A percentile compares a stretch with the other conserved stretches of the same genome.
These are phyloP conservation scores for Aphaenogaster floridana DNA, from an alignment of 1,140 invertebrate genomes.

Conservation along the genomic window DNA sequence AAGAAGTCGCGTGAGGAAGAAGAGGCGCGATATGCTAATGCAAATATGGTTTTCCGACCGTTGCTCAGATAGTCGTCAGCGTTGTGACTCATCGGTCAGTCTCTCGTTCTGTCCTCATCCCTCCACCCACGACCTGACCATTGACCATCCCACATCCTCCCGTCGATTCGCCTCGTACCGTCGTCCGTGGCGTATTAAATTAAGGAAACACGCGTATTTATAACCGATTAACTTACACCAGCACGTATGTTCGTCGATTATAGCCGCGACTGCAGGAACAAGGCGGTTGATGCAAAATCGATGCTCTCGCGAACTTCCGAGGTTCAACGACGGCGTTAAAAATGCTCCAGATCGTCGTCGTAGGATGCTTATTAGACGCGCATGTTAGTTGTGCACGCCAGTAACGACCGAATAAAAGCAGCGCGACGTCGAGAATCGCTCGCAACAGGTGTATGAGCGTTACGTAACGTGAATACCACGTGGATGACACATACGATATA, in stretches of 20 bases:
- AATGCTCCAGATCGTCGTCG: not conserved
- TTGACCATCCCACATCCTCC: constrained; percentile 44
- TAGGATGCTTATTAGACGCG: constrained; percentile 12
- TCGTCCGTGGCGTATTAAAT: constrained; percentile 47
- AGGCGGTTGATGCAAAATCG: not conserved
- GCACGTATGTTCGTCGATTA: not conserved
- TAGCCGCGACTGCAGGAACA: not conserved
- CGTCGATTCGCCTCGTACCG: not conserved
- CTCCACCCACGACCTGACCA: constrained; percentile 55
- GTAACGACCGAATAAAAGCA: constrained; percentile 29
- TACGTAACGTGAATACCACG: constrained; percentile 16
- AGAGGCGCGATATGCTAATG: constrained; percentile 68
- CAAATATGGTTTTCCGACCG: constrained; percentile 65
- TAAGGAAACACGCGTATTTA: constrained; percentile 17
- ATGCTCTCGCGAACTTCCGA: not conserved
- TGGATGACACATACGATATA: constrained; percentile 2
- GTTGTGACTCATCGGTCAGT: constrained; percentile 66
- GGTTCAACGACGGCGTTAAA: not conserved
- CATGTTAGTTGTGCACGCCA: not conserved
- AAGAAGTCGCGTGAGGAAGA: not conserved
- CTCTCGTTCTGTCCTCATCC: constrained; percentile 21
- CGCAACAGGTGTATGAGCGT: constrained; percentile 36
- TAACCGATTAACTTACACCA: constrained; percentile 16
- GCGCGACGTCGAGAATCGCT: constrained; percentile 6
- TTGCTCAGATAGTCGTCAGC: constrained; percentile 52